These are phyloP conservation scores for Caenorhabditis angaria DNA, from an alignment of 2,888 invertebrate genomes.

Conservation along the genomic window DNA sequence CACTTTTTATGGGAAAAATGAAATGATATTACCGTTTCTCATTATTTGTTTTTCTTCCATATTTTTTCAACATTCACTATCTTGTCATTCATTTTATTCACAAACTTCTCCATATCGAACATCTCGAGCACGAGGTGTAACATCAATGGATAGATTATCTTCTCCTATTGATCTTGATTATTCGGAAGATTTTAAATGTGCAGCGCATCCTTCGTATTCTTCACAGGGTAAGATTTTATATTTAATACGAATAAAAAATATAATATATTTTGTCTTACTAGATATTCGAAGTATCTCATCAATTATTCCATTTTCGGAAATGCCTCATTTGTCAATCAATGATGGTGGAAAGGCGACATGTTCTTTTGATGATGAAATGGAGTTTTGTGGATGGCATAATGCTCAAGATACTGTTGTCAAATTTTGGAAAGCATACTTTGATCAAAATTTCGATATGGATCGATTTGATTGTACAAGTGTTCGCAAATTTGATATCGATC, in stretches of 20 bases:
- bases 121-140: conserved; percentile 29
- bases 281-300: conserved; percentile 28
- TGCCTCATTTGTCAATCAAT: conserved; percentile 31
- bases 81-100: conserved; percentile 26
- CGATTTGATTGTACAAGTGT: conserved; percentile 58
- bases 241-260: conserved; percentile 1
- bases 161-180: conserved; percentile 26
- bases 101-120: conserved; percentile 1
- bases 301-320: conserved; percentile 24
- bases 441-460: conserved; percentile 51
- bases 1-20: conserved; percentile 17
- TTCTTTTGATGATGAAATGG: conserved; percentile 60
- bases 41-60: neutral
- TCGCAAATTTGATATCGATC: conserved; percentile 51
- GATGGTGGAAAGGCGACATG: conserved; percentile 63
- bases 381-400: conserved; percentile 66
- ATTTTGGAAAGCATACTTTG: conserved; percentile 55
- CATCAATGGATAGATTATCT: conserved; percentile 12
- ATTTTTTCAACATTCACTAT: neutral
- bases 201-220: conserved; percentile 7
- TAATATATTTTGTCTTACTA: conserved; percentile 9
- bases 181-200: conserved; percentile 13
- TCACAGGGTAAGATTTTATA: neutral
- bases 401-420: conserved; percentile 25
- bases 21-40: neutral